Base-by-base conservation (phyloP, 2,113 vertebrate genomes). In the Balaeniceps rex region DNA sequence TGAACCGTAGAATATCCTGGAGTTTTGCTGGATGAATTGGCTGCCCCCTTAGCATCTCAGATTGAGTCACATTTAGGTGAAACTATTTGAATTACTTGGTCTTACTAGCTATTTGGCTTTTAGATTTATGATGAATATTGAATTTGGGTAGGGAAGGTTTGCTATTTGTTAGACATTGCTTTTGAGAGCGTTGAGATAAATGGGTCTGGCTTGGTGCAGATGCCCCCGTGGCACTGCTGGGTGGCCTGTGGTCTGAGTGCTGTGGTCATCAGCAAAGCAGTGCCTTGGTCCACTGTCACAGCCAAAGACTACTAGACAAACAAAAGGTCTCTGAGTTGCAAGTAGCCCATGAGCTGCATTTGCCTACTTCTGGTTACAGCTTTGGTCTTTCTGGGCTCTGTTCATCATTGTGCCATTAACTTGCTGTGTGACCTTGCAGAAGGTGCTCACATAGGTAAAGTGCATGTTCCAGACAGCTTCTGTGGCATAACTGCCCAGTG, bases 401-500 rank as follows among this genome's bases (percentile, higher is more conserved):
- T 42, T 36, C 8, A 14, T 44, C 29, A 4, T 31, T 60, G 51
- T 70, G 31, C 49, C 6, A 1, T 46, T 69, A 47, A 33, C 12
- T 44, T 58, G 61, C 38, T 26, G 4, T 33, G 40, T 12, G 51
- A 19, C 22, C 24, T 66, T 31, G 29, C 33, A 70, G 44, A n/a
- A 90, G 29, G 55, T 28, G 38, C 38, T 83, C 26, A 4, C 8
- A 0, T 14, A 7, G 19, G 19, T 26, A 10, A 87, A 68, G 38
- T 14, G 11, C 17, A 4, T 4, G 15, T 47, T 69, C 46, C n/a
- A n/a, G 33, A 9, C 21, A 26, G 14, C 29, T 17, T 40, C 34
- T 17, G 33, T 6, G 18, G 29, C 26, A 3, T 12, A 10, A 7
- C 12, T 40, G 22, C 33, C 46, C 16, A 0, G 9, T 14, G 72